phyloP scores from a whole-genome alignment of 1,140 invertebrate genomes.

The Caenorhabditis remanei region DNA sequence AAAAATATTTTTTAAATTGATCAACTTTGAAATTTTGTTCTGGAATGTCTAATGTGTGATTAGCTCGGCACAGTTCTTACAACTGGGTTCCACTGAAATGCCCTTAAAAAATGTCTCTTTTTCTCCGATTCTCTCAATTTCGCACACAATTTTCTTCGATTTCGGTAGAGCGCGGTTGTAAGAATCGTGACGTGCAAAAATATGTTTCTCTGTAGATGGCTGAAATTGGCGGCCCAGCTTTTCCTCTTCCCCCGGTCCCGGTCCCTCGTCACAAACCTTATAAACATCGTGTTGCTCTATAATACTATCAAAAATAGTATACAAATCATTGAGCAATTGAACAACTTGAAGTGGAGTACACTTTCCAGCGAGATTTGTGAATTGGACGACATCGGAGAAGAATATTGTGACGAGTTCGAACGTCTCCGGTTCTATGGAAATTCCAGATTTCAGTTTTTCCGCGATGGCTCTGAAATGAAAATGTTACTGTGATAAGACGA shows the following conservation, averaged over 20 bases:
- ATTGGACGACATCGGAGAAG: constrained; percentile 93
- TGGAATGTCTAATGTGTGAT: no score
- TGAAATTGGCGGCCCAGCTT: no score
- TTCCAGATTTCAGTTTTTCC: constrained; percentile 75
- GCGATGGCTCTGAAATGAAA: constrained; percentile 72
- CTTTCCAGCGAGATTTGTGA: constrained; percentile 84
- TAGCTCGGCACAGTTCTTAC: no score
- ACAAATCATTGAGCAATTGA: constrained; percentile 86
- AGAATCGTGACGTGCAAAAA: no score
- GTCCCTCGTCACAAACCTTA: constrained; percentile 79
- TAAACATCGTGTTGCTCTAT: constrained; percentile 85
- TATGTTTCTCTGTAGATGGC: no score
- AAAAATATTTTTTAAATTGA: neutral
- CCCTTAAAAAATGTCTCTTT: no score
- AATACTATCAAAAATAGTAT: constrained; percentile 85
- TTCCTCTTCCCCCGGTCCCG: no score
- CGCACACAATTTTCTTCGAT: no score
- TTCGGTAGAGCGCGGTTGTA: no score
- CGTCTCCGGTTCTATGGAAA: constrained; percentile 73
- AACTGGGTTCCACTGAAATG: no score
- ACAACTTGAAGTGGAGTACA: constrained; percentile 80
- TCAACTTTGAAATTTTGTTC: no score
- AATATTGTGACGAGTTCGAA: constrained; percentile 82
- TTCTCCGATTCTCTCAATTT: no score
- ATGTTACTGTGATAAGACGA: neutral